Evolutionary conservation across 2,888 invertebrate species (phyloP).

Genomic region (Ichneumon xanthorius): DNA sequence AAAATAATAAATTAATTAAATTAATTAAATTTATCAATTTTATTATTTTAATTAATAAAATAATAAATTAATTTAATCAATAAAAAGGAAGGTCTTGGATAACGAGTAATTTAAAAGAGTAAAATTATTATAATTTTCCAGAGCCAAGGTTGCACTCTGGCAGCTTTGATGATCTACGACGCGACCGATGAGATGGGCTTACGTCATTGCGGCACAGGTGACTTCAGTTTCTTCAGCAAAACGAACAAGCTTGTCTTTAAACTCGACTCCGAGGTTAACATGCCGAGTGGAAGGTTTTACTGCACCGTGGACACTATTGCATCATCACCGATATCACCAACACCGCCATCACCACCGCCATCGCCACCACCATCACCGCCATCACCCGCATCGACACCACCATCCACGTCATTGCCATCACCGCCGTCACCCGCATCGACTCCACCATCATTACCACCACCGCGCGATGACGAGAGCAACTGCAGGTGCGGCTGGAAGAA

Average conservation of each 20-base stretch:
- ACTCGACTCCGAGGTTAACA: slow-evolving; percentile 75
- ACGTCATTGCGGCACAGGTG: slow-evolving; percentile 86
- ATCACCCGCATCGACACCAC: too few species aligned
- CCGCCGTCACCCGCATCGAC: too few species aligned
- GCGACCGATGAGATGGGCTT: slow-evolving; percentile 85
- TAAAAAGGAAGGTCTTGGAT: background rate
- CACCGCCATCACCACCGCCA: too few species aligned
- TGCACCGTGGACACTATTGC: slow-evolving; percentile 83
- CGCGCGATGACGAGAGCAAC: slow-evolving; percentile 57
- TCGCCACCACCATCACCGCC: too few species aligned
- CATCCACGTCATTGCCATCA: too few species aligned
- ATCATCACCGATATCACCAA: slow-evolving; percentile 7
- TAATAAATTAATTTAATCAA: too few species aligned
- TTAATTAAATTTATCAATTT: too few species aligned
- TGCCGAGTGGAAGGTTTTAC: slow-evolving; percentile 85
- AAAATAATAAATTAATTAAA: too few species aligned
- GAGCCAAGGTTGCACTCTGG: slow-evolving; percentile 85
- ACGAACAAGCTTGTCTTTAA: slow-evolving; percentile 75
- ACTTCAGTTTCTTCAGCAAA: slow-evolving; percentile 74
- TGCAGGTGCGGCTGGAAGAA: slow-evolving; percentile 88
- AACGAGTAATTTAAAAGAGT: background rate
- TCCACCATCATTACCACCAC: too few species aligned
- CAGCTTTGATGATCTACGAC: slow-evolving; percentile 85
- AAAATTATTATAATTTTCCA: slow-evolving; percentile 75
- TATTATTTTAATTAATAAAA: too few species aligned